Base-by-base conservation (phyloP, 1,140 invertebrate genomes). In the Nixonia krombeini region DNA sequence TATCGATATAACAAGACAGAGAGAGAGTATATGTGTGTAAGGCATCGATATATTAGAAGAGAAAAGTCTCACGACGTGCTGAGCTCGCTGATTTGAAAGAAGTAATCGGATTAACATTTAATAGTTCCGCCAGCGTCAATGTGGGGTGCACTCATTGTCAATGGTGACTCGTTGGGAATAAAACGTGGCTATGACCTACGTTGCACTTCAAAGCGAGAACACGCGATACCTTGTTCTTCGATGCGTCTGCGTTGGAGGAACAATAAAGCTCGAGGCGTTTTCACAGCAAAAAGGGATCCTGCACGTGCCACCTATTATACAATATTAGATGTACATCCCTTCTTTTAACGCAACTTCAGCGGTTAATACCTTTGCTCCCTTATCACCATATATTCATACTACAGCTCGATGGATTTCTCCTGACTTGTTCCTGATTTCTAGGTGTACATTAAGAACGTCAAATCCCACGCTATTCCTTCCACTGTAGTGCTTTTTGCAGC, bases 61-160 rank as follows among this genome's bases (percentile, higher is more conserved):
- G 13, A 8, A 42, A 68, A 63, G 59, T 67, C 56, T 62, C 65
- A 68, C 64, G 61, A 59, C 69, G 62, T 63, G 49, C 57, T 63
- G 69, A 64, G 55, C 37, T 64, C 70, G 70, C 46, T 68, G 70
- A 72, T 72, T 68, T 61, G 70, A 72, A 72, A 62, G 56, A 62
- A 65, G 52, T 72, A 72, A 72, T 72, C 70, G 70, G 70, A 72
- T 72, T 72, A 68, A 59, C 56, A 47, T 65, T 64, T 72, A 72
- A 72, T 72, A 62, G 65, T 35, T 55, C 63, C 41, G 66, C 53
- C 63, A 53, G 59, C 61, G 42, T 45, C 57, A 42, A 28, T 55
- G 46, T 67, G 64, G 70, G 64, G 70, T 62, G 58, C 56, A 69
- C 45, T 68, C 65, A 62, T 69, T 64, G 65, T 72, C 53, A 62